phyloP scores from a whole-genome alignment of 2,888 invertebrate genomes.

The Drepana falcataria region DNA sequence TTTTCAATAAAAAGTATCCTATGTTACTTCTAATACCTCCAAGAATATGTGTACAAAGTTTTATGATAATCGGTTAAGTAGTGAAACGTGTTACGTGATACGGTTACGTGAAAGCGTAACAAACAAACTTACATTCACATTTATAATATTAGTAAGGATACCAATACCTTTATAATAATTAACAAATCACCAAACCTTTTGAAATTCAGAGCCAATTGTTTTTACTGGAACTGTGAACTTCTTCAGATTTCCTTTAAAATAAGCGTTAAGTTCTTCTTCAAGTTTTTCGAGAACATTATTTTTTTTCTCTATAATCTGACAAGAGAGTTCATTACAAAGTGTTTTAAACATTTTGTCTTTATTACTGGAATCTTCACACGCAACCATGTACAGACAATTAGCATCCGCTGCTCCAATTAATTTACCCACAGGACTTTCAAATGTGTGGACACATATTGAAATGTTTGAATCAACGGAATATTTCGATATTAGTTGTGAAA shows the following conservation, averaged over 20 bases:
- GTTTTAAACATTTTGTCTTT: slow-evolving; percentile 41
- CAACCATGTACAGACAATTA: slow-evolving; percentile 44
- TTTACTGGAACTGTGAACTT: slow-evolving; percentile 56
- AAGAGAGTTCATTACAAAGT: slow-evolving; percentile 32
- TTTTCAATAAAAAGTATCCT: no score
- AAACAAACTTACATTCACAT: no score
- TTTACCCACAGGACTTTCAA: slow-evolving; percentile 51
- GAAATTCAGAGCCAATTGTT: slow-evolving; percentile 60
- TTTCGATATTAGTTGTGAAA: slow-evolving; percentile 20
- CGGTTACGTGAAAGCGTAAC: no score
- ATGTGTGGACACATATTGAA: slow-evolving; percentile 26
- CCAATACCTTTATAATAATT: neutral
- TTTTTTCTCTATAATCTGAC: slow-evolving; percentile 37
- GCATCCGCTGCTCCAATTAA: slow-evolving; percentile 52
- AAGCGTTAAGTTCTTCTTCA: slow-evolving; percentile 39
- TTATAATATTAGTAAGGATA: no score
- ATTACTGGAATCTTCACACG: slow-evolving; percentile 54
- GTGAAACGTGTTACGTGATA: no score
- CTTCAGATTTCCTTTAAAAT: slow-evolving; percentile 50
- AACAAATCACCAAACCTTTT: slow-evolving; percentile 44
- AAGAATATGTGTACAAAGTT: no score
- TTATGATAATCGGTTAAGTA: no score
- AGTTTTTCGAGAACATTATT: slow-evolving; percentile 41
- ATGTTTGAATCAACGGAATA: slow-evolving; percentile 20
- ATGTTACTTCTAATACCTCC: no score